Base-by-base conservation (phyloP, 2,888 invertebrate species). In the Argyresthia albistria region DNA sequence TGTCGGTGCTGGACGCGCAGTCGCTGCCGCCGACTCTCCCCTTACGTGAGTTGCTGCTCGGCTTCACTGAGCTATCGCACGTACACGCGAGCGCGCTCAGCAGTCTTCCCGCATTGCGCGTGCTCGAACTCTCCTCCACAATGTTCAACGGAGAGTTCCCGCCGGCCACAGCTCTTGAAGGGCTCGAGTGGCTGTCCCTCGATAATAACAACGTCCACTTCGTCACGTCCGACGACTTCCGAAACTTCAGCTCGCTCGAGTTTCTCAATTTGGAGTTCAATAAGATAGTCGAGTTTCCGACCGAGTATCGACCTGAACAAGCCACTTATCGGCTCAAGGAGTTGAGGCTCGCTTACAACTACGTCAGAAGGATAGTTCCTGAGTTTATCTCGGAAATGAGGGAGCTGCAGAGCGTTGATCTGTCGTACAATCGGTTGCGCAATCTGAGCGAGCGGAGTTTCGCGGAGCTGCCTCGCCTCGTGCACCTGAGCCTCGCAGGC, bases 241-340 rank as follows among this genome's bases (percentile, higher is more conserved):
- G 90, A 53, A 88, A 90, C 39, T 89, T 93, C 65, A 86, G 88
- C 1, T 90, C 91, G 54, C 70, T 94, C 50, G 92, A 93, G 63
- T 95, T 95, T 74, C 86, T 96, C 25, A 95, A 95, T 73, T 80
- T 97, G 62, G 95, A 95, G 64, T 95, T 93, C 52, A 97, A 96
- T 75, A 90, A 92, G 63, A 83, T 96, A 11, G 89, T 90, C 49
- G 82, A 88, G 42, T 81, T 96, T 58, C 94, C 95, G 0, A 88
- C 87, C 39, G 90, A 90, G 55, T 43, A 55, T 59, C 39, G 55
- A 56, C 36, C 54, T 47, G 10, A 68, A 36, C 86, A 87, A 6
- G 93, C 94, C 7, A 93, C 94, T 62, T 89, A 89, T 25, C 91
- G 91, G 65, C 79, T 96, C 53, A 91, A 91, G 51, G 95, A 96